Base-by-base conservation (phyloP, 2,888 invertebrate genomes). In the Hyppa rectilinea region DNA sequence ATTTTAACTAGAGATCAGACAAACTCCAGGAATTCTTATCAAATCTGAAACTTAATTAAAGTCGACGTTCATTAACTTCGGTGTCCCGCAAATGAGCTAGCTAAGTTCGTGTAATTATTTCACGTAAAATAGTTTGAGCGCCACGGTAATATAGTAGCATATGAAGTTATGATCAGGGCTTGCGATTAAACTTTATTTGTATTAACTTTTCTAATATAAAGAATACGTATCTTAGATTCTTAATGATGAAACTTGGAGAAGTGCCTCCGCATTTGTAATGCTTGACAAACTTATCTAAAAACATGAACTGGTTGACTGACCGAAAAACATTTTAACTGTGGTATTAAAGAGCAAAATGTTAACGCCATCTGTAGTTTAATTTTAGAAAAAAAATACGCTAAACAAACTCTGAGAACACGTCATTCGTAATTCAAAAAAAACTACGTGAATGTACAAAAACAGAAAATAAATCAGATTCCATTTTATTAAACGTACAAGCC, bases 21-120 rank as follows among this genome's bases (percentile, higher is more conserved):
- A 60, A 65, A 55, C 55, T 64, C 47, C 49, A 80, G 75, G 71
- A 85, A 90, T 89, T 88, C 85, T 87, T 89, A 88, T 89, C 83
- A 87, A 88, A 87, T 83, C 84, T 80, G 59, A 68, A 87, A 89
- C 87, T 92, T 88, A 89, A 92, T 92, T 91, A 92, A 90, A 86
- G 81, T 80, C 80, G 73, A 68, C 87, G 88, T 88, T 89, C 88
- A 88, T 91, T 92, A 88, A 91, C 86, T 89, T 85, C 75, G 85
- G 87, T 74, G 83, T 85, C 86, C 87, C 89, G 83, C 88, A 90
- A 92, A 92, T 92, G 90, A 91, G 89, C 87, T 87, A 82, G 86
- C 82, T 81, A 88, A 90, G 84, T 92, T 91, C 75, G 74, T 87
- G 81, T 82, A 86, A 91, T 91, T 69, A 69, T 80, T 71, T 69